Evolutionary conservation across 2,888 invertebrate species (phyloP).

Genomic region (Diplolepis rosae): DNA sequence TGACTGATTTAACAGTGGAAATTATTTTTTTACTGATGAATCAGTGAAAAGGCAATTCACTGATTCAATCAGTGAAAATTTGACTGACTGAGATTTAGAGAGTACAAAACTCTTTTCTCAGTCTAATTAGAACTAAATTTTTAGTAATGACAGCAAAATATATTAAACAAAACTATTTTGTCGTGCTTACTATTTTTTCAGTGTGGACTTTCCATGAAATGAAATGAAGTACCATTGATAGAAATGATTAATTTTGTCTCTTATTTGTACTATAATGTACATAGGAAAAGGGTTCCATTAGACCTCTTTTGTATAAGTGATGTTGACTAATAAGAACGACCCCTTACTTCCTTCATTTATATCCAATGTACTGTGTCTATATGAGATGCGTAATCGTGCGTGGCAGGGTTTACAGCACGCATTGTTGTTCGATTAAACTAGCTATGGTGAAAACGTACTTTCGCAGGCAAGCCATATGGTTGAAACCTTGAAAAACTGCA

Average conservation of each 20-base stretch:
- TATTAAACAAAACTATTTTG: no score
- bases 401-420: neutral
- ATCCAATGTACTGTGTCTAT: neutral
- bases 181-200: no score
- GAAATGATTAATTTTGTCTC: neutral
- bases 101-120: no score
- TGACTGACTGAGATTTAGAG: no score
- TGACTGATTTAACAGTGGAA: no score
- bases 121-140: no score
- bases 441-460: neutral
- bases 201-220: neutral
- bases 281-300: neutral
- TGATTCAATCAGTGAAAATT: no score
- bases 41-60: no score
- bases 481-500: constrained; percentile 9
- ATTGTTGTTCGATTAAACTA: constrained; percentile 18
- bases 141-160: no score
- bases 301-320: neutral
- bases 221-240: neutral
- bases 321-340: neutral
- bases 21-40: no score
- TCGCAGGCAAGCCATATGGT: constrained; percentile 3
- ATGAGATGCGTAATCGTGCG: neutral
- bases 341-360: neutral
- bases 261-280: neutral